Percentiles rank a stretch among this genome's conserved stretches.
phyloP scores from a whole-genome alignment of 2,888 invertebrate species.

The Quadriops clusia region DNA sequence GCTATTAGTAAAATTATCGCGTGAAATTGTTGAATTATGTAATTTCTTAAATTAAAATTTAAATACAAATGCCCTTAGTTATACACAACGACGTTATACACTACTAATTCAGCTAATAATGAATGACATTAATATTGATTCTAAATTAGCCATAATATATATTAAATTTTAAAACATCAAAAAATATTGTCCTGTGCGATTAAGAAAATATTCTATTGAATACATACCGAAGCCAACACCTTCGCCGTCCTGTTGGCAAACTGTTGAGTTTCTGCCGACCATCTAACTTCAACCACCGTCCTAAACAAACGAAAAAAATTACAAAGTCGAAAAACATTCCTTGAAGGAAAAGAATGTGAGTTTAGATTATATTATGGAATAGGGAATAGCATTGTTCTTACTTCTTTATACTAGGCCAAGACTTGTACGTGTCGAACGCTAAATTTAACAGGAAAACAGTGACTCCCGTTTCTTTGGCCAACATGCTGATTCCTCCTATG shows the following conservation, averaged over 20 bases:
- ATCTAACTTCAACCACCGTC: conserved; percentile 43
- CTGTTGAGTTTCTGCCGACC: conserved; percentile 48
- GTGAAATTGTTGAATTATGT: too few species aligned
- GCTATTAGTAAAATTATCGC: too few species aligned
- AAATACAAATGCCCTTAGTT: too few species aligned
- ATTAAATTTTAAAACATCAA: too few species aligned
- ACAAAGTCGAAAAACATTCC: too few species aligned
- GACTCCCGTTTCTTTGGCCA: conserved; percentile 79
- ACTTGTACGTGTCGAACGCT: conserved; percentile 63
- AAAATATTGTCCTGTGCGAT: too few species aligned
- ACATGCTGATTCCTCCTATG: conserved; percentile 65
- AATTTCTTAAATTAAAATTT: too few species aligned
- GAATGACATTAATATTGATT: too few species aligned
- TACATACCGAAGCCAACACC: conserved; percentile 46
- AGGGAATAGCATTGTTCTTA: conserved; percentile 27
- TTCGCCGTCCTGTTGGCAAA: conserved; percentile 49
- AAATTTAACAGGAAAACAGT: conserved; percentile 70
- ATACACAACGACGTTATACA: too few species aligned
- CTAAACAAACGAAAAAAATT: conserved; percentile 32
- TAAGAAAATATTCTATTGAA: background rate
- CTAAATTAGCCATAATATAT: too few species aligned
- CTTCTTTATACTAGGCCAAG: conserved; percentile 58
- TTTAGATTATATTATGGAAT: conserved; percentile 9
- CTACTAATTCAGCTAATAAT: too few species aligned
- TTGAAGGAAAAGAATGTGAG: too few species aligned